Conservation (phyloP, 2,797 vertebrate genomes). For the Rachycentron canadum region DNA sequence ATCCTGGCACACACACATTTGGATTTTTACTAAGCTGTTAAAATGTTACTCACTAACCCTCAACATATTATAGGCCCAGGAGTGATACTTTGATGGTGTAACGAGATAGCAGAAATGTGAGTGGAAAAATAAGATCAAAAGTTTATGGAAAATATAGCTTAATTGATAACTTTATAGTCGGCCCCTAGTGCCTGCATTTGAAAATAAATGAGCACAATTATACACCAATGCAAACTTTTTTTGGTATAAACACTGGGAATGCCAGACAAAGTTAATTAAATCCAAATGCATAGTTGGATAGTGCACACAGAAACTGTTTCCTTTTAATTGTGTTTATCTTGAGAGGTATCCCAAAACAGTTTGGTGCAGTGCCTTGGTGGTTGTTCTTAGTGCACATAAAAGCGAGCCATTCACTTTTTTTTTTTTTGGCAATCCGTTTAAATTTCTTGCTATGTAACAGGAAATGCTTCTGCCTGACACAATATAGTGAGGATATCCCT, state of each 20-base stretch:
- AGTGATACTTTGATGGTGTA: conserved; percentile 36
- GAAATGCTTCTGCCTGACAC: conserved; percentile 29
- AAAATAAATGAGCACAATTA: conserved; percentile 4
- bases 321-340: conserved; percentile 25
- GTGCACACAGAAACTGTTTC: conserved; percentile 8
- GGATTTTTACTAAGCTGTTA: conserved; percentile 12
- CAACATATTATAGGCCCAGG: neutral
- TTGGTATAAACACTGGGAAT: conserved; percentile 1
- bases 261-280: neutral
- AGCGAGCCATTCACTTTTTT: conserved; percentile 17
- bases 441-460: conserved; percentile 17
- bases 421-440: conserved; percentile 28
- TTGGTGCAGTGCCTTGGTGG: conserved; percentile 3
- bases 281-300: neutral
- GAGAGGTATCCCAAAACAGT: conserved; percentile 3
- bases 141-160: neutral
- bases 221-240: neutral
- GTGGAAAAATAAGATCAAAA: neutral
- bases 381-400: conserved; percentile 38
- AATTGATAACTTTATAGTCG: neutral
- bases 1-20: neutral
- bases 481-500: conserved; percentile 17
- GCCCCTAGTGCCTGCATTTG: neutral
- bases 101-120: conserved; percentile 6
- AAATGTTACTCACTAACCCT: neutral